phyloP scores from a whole-genome alignment of 2,797 vertebrate species.

The Neomorphus geoffroyi region DNA sequence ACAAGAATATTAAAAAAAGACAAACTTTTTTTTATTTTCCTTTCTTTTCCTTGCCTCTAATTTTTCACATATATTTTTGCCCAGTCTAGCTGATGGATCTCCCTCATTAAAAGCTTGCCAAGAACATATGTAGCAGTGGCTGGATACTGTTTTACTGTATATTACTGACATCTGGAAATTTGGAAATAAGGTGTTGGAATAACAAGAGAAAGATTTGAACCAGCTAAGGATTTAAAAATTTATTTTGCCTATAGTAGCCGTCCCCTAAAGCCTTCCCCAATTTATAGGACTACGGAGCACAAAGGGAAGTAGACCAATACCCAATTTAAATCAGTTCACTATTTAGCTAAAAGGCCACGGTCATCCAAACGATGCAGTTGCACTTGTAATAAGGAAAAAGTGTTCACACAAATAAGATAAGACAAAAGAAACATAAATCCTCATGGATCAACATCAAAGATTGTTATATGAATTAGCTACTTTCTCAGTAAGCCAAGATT shows the following conservation, averaged over 20 bases:
- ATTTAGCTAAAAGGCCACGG: constrained; percentile 26
- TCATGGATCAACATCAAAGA: background rate
- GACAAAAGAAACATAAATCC: background rate
- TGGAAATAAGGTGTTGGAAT: background rate
- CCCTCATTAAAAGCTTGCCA: background rate
- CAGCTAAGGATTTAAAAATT: background rate
- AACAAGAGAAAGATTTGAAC: background rate
- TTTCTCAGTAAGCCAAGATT: background rate
- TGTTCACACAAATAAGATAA: background rate
- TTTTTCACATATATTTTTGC: background rate
- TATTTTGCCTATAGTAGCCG: background rate
- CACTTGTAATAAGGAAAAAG: background rate
- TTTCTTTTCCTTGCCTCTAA: background rate
- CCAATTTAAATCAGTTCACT: constrained; percentile 11
- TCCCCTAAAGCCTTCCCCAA: background rate
- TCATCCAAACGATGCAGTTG: background rate
- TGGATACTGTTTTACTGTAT: background rate
- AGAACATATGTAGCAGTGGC: background rate
- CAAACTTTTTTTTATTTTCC: background rate
- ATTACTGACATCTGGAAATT: background rate
- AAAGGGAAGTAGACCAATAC: constrained; percentile 3
- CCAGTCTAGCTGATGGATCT: background rate
- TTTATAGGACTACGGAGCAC: background rate
- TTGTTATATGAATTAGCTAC: background rate
- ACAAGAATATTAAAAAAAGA: too few relatives aligned